phyloP scores from a whole-genome alignment of 2,797 vertebrate genomes.

The Meriones psammophilus region DNA sequence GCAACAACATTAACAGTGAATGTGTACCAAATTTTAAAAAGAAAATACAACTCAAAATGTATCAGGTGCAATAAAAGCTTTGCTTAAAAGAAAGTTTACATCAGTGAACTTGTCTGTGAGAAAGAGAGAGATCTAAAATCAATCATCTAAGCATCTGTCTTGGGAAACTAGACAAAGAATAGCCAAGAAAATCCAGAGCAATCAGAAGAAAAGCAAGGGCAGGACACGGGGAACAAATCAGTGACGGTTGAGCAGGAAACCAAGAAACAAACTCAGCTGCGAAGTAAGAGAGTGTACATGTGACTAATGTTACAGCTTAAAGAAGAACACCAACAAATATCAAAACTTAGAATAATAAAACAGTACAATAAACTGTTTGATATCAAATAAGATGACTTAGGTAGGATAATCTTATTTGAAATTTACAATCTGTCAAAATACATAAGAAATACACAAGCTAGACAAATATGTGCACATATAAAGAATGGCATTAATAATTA shows the following conservation, averaged over 20 bases:
- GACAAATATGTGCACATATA: neutral
- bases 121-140: neutral
- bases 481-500: neutral
- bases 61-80: neutral
- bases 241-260: neutral
- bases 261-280: neutral
- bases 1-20: neutral
- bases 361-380: neutral
- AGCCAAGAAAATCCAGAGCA: neutral
- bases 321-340: neutral
- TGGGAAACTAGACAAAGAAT: neutral
- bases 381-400: neutral
- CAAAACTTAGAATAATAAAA: neutral
- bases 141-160: neutral
- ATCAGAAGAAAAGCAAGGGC: neutral
- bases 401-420: slow-evolving; percentile 40
- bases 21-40: neutral
- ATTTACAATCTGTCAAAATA: neutral
- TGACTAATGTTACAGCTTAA: no score
- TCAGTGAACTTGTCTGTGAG: neutral
- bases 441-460: neutral
- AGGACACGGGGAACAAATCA: neutral
- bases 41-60: neutral
- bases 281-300: neutral
- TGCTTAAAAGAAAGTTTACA: neutral